These are phyloP conservation scores for Oxycera nigricornis DNA, from an alignment of 2,888 invertebrate genomes.

Conservation along the genomic window DNA sequence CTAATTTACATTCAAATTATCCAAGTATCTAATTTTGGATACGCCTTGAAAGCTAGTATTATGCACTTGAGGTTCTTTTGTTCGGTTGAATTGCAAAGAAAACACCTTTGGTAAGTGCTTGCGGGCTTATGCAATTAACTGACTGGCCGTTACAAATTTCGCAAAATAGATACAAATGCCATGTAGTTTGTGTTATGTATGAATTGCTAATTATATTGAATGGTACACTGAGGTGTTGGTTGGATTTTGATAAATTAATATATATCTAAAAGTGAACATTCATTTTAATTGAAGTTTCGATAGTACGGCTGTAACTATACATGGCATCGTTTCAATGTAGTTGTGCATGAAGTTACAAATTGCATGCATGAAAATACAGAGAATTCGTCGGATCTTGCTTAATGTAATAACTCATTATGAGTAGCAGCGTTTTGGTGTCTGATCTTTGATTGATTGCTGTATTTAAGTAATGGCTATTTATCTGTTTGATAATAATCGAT, in stretches of 20 bases:
- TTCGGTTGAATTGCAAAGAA: neutral
- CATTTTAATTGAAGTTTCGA: too few species aligned
- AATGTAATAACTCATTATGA: too few species aligned
- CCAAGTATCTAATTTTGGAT: neutral
- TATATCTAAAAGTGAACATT: neutral
- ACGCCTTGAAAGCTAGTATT: neutral
- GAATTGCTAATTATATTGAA: neutral
- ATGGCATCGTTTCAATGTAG: too few species aligned
- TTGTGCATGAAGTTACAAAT: too few species aligned
- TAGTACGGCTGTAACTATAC: too few species aligned
- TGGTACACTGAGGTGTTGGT: neutral
- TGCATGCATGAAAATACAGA: too few species aligned
- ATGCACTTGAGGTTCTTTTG: conserved; percentile 6
- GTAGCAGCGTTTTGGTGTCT: too few species aligned
- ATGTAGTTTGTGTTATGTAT: neutral
- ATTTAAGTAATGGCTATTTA: too few species aligned
- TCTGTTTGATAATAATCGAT: too few species aligned
- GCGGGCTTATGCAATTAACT: neutral
- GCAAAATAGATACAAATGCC: neutral
- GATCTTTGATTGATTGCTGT: too few species aligned
- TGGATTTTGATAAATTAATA: neutral
- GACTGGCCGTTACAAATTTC: neutral
- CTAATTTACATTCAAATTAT: neutral
- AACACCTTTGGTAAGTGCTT: neutral
- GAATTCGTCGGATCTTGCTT: too few species aligned